phyloP scores from a whole-genome alignment of 64 coral and sea anemone genomes.

The Dendronephthya gigantea region DNA sequence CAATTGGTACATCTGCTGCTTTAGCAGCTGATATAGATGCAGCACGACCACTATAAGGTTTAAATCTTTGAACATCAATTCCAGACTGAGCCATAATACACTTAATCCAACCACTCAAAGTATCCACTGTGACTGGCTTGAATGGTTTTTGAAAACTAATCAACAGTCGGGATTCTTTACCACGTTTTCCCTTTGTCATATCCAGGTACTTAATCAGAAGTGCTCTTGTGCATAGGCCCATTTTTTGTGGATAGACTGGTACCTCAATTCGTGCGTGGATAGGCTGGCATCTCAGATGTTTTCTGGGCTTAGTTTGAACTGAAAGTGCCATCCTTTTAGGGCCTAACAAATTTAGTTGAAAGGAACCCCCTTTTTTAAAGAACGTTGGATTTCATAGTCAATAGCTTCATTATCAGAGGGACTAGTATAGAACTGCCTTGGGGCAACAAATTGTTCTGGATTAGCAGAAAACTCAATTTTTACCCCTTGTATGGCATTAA shows the following conservation, averaged over 20 bases:
- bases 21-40: neutral
- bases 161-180: constrained; percentile 24
- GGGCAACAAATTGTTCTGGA: no score
- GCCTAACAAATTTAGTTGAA: no score
- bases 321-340: neutral
- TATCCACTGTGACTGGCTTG: constrained; percentile 30
- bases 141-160: constrained; percentile 45
- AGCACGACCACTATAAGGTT: neutral
- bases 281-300: constrained; percentile 28
- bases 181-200: constrained; percentile 16
- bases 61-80: neutral
- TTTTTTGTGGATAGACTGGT: constrained; percentile 27
- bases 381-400: no score
- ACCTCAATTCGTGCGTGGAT: constrained; percentile 36
- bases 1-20: no score
- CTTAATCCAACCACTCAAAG: neutral
- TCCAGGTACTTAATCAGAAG: no score
- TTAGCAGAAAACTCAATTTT: no score
- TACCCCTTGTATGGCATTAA: no score
- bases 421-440: no score
- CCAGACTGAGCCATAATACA: no score
- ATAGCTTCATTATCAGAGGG: no score
- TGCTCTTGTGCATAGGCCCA: no score
- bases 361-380: no score
- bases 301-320: neutral